Base-by-base conservation (phyloP, 1,140 invertebrate genomes). In the Chironomus tepperi region DNA sequence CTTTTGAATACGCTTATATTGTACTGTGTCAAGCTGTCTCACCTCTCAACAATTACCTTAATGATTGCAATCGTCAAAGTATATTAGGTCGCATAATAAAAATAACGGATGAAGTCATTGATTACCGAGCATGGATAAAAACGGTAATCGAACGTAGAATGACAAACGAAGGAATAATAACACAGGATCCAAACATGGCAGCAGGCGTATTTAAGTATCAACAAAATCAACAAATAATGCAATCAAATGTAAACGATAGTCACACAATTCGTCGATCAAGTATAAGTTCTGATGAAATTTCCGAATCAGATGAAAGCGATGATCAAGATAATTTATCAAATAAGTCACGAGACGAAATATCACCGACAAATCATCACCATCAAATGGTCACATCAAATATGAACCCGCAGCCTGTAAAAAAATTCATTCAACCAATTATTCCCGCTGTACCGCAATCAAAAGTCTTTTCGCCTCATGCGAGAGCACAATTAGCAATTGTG, bases 1-100 rank as follows among this genome's bases (percentile, higher is more conserved):
- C 96, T 74, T 99, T 98, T 85, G 95, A 97, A 83, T 96, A 94
- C 86, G 96, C 96, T 75, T 98, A 94, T 83, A 89, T 91, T 77
- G 88, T 90, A 76, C 86, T 98, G 75, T 88, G 89, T 77, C 90
- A 93, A 83, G 93, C 92, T 74, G 90, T 95, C 74, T 90, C 87
- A 81, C 89, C 89, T 34, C 80, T 88, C 74, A 87, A 88, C 78
- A 82, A 83, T 75, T 79, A 83, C 77, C 78, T 84, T 73, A 84
- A 84, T 79, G 85, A 88, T 79, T 80, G 78, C 73, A 73, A 74
- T n/a, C 47, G 75, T 8, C 79, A 79, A 79, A 89, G 89, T 84
- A 93, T 95, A 82, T 85, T 97, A 76, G 94, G 95, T 76, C 89
- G 95, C 77, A 94, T 98, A 77, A 88, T 98, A 75, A 88, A 93